These are phyloP conservation scores for Hypomesus transpacificus DNA, from an alignment of 2,113 vertebrate genomes.

Conservation along the genomic window DNA sequence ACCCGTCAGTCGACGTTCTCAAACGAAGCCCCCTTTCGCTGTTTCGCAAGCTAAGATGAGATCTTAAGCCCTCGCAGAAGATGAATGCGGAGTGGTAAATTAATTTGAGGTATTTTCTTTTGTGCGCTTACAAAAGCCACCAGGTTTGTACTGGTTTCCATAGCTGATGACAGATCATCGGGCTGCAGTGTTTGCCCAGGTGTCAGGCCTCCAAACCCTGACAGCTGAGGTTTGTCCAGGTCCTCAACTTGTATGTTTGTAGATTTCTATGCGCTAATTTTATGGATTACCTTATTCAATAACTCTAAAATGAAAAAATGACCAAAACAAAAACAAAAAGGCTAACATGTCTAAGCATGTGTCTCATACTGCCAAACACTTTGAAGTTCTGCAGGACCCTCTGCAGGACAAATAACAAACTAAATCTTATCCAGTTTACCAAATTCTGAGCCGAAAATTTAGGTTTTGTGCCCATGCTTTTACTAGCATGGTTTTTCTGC, in stretches of 20 bases:
- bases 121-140: conserved; percentile 72
- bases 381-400: conserved; percentile 28
- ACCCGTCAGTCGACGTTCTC: conserved; percentile 68
- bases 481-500: conserved; percentile 29
- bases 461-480: conserved; percentile 38
- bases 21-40: conserved; percentile 62
- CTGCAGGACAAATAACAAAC: conserved; percentile 32
- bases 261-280: conserved; percentile 62
- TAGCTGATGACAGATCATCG: conserved; percentile 79
- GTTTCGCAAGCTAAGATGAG: conserved; percentile 70
- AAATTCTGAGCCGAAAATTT: conserved; percentile 53
- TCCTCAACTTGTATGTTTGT: conserved; percentile 61
- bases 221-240: conserved; percentile 70
- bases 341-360: conserved; percentile 24
- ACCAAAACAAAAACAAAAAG: conserved; percentile 70
- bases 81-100: conserved; percentile 76
- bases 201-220: conserved; percentile 74
- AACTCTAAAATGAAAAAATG: conserved; percentile 54
- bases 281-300: background rate
- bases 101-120: conserved; percentile 78
- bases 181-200: conserved; percentile 81
- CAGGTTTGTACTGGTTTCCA: conserved; percentile 76
- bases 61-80: conserved; percentile 67
- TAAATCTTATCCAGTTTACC: conserved; percentile 35
- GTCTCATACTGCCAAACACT: background rate